Conservation (phyloP, 2,888 invertebrate species). For the Lysandra bellargus region DNA sequence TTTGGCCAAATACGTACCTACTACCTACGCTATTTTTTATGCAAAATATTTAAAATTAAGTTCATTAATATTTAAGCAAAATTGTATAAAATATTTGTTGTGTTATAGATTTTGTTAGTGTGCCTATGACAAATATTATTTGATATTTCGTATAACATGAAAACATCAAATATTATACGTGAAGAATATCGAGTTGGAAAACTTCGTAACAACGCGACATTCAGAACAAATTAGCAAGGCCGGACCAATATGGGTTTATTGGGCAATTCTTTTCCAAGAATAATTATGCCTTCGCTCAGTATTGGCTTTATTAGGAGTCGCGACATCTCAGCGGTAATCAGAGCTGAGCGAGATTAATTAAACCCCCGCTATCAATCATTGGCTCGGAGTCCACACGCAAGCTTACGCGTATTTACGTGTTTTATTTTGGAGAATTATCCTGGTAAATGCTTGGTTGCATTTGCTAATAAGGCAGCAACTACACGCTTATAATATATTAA, state of each 20-base stretch:
- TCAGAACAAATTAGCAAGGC: slow-evolving; percentile 7
- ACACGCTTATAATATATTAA: neutral
- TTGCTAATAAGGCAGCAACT: neutral
- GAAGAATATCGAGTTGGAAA: neutral
- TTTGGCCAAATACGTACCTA: no score
- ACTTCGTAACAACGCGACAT: neutral
- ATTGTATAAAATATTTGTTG: no score
- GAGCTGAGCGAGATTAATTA: slow-evolving; percentile 75
- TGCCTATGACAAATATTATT: no score
- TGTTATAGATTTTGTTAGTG: no score
- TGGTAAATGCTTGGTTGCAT: neutral
- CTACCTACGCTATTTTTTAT: no score
- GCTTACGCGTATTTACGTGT: slow-evolving; percentile 52
- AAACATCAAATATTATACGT: neutral
- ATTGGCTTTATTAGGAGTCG: slow-evolving; percentile 27
- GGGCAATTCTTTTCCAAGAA: slow-evolving; percentile 27
- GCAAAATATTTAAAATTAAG: no score
- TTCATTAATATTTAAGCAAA: no score
- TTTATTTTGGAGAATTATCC: slow-evolving; percentile 37
- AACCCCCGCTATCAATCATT: slow-evolving; percentile 71
- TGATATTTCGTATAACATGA: neutral
- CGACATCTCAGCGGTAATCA: slow-evolving; percentile 54
- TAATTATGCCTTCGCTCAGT: slow-evolving; percentile 26
- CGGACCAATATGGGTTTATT: slow-evolving; percentile 21
- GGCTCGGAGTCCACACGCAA: slow-evolving; percentile 44